Evolutionary conservation across 2,888 invertebrate genomes (phyloP), one percentile per base, ranked within the genome.

Genomic region (Himalopsyche anomala): DNA sequence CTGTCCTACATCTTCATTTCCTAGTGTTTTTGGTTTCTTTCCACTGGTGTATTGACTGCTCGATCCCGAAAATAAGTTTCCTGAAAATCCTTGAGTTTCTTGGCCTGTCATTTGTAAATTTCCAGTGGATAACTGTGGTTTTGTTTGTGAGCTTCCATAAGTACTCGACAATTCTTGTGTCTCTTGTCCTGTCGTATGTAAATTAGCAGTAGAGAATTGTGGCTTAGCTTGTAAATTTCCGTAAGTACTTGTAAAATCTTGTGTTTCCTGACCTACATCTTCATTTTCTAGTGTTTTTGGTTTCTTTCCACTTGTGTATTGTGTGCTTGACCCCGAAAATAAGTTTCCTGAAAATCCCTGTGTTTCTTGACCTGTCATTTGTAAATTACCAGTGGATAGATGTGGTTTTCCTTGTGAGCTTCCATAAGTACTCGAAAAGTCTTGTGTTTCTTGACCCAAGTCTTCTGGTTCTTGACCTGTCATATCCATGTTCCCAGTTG

Each of bases 381-480:
- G 62, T 36, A 28, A n/a, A 17, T n/a, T 55, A 5, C 55, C 55
- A 5, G 55, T 55, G 6, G 17, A 55, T n/a, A n/a, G 55, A 5
- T 55, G 12, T 5, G 55, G 42, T 28, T n/a, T 89, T 85, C 28
- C 55, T 55, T 55, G 55, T 55, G 12, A 17, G 11, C 11, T 55
- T 11, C 55, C 55, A 55, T 55, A 12, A 42, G 12, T 55, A 55
- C 12, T n/a, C 81, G 55, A 40, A 15, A 87, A 87, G 81, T 87
- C 83, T 83, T 89, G 87, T 55, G 88, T 89, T 87, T 89, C 87
- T 86, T 90, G 89, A 6, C 88, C 88, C 82, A 89, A 80, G 84
- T 89, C 81, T 62, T 89, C 89, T 89, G 89, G 28, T 88, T 86
- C 90, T 87, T 91, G 91, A 3, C 89, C 89, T 9, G 90, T 89